These are phyloP conservation scores for Willisornis vidua DNA, from an alignment of 2,113 vertebrate genomes.

Conservation along the genomic window DNA sequence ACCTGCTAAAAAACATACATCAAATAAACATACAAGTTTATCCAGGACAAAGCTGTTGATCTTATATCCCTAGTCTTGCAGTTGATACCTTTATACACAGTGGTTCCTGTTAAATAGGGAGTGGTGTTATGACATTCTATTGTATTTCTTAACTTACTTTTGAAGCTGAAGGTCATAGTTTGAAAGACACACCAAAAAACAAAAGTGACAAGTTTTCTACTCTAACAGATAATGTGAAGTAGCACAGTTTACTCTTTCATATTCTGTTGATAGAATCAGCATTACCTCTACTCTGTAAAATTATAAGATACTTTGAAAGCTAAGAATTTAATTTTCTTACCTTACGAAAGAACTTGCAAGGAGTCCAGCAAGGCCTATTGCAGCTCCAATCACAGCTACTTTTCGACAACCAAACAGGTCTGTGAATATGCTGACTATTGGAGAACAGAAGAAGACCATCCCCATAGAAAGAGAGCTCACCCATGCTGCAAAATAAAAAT, in stretches of 20 bases:
- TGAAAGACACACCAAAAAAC: neutral
- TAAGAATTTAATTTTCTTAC: slow-evolving; percentile 71
- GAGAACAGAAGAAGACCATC: slow-evolving; percentile 98
- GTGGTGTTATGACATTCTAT: neutral
- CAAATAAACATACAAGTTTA: neutral
- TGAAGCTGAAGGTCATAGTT: neutral
- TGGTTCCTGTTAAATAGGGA: neutral
- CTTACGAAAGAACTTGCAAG: slow-evolving; percentile 91
- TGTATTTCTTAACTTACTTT: neutral
- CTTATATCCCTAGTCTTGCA: neutral
- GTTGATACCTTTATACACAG: neutral
- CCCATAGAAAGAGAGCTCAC: slow-evolving; percentile 95
- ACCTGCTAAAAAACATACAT: neutral
- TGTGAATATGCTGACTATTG: slow-evolving; percentile 94
- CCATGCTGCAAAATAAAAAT: slow-evolving; percentile 81
- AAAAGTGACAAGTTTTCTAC: neutral
- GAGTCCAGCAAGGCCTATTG: slow-evolving; percentile 87
- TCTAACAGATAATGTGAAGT: neutral
- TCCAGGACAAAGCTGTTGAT: neutral
- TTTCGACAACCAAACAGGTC: slow-evolving; percentile 89
- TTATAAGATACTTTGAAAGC: neutral
- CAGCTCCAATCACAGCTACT: slow-evolving; percentile 88
- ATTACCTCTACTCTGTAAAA: neutral
- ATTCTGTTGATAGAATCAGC: neutral
- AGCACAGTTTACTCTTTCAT: neutral